Conservation (phyloP, 2,888 invertebrate species). For the Poecilobothrus nobilitatus region DNA sequence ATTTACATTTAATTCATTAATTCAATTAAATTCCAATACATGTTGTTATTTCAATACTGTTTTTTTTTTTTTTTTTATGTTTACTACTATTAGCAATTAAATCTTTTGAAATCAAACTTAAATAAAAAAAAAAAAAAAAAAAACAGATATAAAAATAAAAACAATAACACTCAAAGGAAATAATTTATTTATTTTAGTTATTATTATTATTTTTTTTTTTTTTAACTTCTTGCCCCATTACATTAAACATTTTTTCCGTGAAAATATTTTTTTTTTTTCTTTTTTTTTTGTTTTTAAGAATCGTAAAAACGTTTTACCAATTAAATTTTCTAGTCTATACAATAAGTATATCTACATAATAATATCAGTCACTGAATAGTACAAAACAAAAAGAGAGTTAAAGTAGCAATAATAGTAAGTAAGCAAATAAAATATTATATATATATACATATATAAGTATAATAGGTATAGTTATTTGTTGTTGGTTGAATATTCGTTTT, state of each 20-base stretch:
- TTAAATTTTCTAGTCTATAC: neutral
- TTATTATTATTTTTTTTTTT: neutral
- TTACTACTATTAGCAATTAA: too few relatives aligned
- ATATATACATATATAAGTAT: neutral
- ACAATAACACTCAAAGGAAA: neutral
- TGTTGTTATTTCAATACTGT: neutral
- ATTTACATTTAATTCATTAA: slow-evolving; percentile 6
- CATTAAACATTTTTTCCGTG: neutral
- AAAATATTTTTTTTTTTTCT: neutral
- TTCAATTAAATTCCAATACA: slow-evolving; percentile 4
- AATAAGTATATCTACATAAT: neutral
- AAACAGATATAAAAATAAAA: neutral
- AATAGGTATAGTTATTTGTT: neutral
- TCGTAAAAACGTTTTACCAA: neutral
- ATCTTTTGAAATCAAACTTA: too few relatives aligned
- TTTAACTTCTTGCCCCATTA: neutral
- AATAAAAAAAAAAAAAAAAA: slow-evolving; percentile 7
- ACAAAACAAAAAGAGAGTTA: neutral
- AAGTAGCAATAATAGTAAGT: neutral
- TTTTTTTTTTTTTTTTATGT: neutral
- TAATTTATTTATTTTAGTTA: neutral
- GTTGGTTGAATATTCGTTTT: neutral
- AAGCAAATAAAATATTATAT: neutral
- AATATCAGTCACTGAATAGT: neutral
- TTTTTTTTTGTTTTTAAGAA: neutral